These are phyloP conservation scores for Acanthoscelides obtectus DNA, from an alignment of 2,888 invertebrate species.

Conservation along the genomic window DNA sequence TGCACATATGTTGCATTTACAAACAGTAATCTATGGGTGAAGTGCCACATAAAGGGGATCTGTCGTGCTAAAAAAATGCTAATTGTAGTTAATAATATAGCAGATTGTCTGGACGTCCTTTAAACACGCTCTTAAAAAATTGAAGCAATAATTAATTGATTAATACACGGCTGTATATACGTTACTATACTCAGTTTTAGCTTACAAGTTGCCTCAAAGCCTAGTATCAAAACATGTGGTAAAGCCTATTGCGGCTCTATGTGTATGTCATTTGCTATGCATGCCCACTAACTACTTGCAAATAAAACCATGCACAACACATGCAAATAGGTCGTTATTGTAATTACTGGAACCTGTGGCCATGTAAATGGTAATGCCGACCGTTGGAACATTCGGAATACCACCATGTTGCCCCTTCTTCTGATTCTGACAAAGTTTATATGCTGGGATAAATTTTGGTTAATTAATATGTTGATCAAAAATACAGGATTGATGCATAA, in stretches of 20 bases:
- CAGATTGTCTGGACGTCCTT: too few relatives aligned
- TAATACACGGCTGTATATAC: too few relatives aligned
- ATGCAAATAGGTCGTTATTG: slow-evolving; percentile 33
- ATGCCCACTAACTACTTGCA: slow-evolving; percentile 8
- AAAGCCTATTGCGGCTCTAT: neutral
- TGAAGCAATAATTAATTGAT: too few relatives aligned
- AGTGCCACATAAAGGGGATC: too few relatives aligned
- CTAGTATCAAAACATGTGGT: too few relatives aligned
- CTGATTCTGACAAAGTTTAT: neutral
- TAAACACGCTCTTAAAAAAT: too few relatives aligned
- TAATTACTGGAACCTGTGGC: slow-evolving; percentile 33
- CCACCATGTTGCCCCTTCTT: neutral
- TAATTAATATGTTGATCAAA: neutral
- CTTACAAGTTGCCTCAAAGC: too few relatives aligned
- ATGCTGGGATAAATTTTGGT: neutral
- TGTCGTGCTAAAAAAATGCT: too few relatives aligned
- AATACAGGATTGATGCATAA: neutral
- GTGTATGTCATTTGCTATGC: slow-evolving; percentile 6
- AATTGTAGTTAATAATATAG: too few relatives aligned
- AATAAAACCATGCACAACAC: slow-evolving; percentile 25
- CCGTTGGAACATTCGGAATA: slow-evolving; percentile 1
- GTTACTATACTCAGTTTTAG: too few relatives aligned
- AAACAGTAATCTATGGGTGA: too few relatives aligned
- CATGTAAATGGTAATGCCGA: slow-evolving; percentile 36
- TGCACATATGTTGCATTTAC: too few relatives aligned